Conservation (phyloP, 1,140 invertebrate species). For the Uloborus diversus region DNA sequence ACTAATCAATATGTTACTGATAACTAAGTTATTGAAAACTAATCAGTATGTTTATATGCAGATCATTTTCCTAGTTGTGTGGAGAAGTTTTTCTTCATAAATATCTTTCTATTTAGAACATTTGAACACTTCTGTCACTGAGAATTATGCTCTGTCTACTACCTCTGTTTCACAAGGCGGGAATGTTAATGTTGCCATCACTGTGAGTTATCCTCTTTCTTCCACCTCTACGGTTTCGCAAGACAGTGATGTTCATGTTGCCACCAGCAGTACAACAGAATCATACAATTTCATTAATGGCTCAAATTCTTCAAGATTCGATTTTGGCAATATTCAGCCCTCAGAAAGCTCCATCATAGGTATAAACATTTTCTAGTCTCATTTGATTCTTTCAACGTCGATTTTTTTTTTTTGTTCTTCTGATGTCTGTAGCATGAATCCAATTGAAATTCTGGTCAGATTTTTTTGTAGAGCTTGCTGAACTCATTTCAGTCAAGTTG, state of each 20-base stretch:
- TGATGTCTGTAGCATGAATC: background rate
- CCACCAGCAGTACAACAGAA: conserved; percentile 24
- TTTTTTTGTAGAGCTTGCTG: too few species aligned
- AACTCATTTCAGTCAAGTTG: too few species aligned
- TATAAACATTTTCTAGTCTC: conserved; percentile 20
- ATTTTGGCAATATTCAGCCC: conserved; percentile 44
- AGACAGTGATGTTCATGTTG: conserved; percentile 8
- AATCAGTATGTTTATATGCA: too few species aligned
- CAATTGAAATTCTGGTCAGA: background rate
- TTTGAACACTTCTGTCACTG: too few species aligned
- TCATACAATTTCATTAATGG: conserved; percentile 32
- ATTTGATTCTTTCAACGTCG: background rate
- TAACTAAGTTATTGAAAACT: too few species aligned
- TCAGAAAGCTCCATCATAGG: conserved; percentile 34
- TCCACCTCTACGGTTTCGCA: background rate
- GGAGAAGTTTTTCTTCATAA: too few species aligned
- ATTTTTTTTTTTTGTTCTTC: background rate
- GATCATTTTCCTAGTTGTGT: too few species aligned
- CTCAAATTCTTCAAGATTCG: conserved; percentile 36
- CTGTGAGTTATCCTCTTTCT: conserved; percentile 3
- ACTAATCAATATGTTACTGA: too few species aligned
- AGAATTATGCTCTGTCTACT: too few species aligned
- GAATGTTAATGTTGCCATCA: too few species aligned
- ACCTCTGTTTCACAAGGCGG: too few species aligned
- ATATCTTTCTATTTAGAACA: too few species aligned